Percentiles rank a stretch among this genome's conserved stretches.
phyloP scores from a whole-genome alignment of 1,140 invertebrate genomes.

The Cecropterus lyciades region DNA sequence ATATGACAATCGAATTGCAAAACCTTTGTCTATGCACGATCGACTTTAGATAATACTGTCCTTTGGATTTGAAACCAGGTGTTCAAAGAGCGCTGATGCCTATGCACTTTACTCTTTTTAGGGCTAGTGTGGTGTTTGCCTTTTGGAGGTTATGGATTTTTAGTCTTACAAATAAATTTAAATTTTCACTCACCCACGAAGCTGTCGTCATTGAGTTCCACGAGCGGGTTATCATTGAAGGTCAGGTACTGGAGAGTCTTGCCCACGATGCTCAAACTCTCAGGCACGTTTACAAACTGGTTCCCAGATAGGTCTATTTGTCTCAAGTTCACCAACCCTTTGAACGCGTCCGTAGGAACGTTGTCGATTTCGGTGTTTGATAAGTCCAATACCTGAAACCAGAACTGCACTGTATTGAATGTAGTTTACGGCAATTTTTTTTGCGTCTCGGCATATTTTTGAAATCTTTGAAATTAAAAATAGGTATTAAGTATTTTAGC shows the following conservation, averaged over 20 bases:
- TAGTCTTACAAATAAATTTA: not conserved
- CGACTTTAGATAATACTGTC: no score
- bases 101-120: no score
- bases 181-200: constrained; percentile 79
- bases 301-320: constrained; percentile 85
- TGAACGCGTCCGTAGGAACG: constrained; percentile 78
- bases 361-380: constrained; percentile 84
- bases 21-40: no score
- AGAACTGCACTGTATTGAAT: not conserved
- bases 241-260: constrained; percentile 82
- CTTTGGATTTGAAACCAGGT: no score
- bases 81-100: no score
- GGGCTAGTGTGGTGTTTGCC: no score
- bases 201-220: constrained; percentile 83
- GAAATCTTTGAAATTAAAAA: no score
- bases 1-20: no score
- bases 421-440: no score
- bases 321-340: constrained; percentile 74
- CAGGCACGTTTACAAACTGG: constrained; percentile 84
- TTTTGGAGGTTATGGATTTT: no score
- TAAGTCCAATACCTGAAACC: constrained; percentile 85
- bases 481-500: no score
- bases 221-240: constrained; percentile 85
- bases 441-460: no score
- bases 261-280: constrained; percentile 79